Base-by-base conservation (phyloP, 2,797 vertebrate species). In the Sparus aurata region DNA sequence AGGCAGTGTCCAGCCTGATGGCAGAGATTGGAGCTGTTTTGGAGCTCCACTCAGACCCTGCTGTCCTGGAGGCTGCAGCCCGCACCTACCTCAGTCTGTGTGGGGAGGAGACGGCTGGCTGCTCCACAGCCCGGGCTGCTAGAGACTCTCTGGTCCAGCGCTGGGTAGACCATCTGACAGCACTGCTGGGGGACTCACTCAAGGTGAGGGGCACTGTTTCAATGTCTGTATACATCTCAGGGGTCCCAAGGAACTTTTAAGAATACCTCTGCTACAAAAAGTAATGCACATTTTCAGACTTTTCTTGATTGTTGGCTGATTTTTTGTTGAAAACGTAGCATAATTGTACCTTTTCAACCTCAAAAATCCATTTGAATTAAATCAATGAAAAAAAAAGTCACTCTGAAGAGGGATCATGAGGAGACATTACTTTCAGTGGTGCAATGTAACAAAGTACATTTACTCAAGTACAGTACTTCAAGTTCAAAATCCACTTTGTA, bases 21-120 rank as follows among this genome's bases (percentile, higher is more conserved):
- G 89, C 84, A 22, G 94, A 94, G 89, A 77, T 98, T 81, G 94
- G 92, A 68, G 82, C 90, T 25, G 94, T 94, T 34, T 82, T 96
- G 82, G 85, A 92, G 18, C 87, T 86, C 79, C 95, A 97, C 86
- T 94, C 95, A 0, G 91, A 93, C 15, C 16, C 89, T 0, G 92
- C 85, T 11, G 91, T 98, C 25, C 93, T 98, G 58, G 97, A 98
- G 89, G 94, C 94, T 3, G 96, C 95, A 11, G 95, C 97, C 52
- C 96, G 95, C 68, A 87, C 95, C 0, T 98, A 95, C 17, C 93
- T 92, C 84, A 83, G 90, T 17, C 94, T 98, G 82, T 95, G 96
- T 85, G 79, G 64, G 17, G 95, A 94, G 73, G 95, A 92, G 66
- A 80, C 86, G 20, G 78, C 87, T 59, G 91, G 93, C 87, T 78